phyloP scores from a whole-genome alignment of 1,140 invertebrate genomes.

The Diprion similis region DNA sequence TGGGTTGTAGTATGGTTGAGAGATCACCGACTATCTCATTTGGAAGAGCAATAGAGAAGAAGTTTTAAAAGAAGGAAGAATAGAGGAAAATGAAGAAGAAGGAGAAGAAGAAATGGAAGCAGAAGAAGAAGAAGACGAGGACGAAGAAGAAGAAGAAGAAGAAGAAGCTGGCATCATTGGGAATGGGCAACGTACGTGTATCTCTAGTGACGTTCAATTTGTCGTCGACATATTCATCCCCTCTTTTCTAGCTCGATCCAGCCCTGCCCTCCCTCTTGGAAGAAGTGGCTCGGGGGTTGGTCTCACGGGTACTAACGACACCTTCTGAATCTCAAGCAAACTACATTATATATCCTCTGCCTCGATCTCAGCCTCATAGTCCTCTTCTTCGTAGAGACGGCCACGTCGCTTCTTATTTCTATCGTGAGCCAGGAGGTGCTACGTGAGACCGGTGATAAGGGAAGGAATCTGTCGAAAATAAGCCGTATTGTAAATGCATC shows the following conservation, averaged over 20 bases:
- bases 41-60: too few relatives aligned
- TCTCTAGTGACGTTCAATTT: neutral
- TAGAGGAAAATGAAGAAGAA: neutral
- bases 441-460: neutral
- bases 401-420: too few relatives aligned
- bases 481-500: neutral
- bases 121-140: constrained; percentile 27
- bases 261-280: too few relatives aligned
- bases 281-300: neutral
- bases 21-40: too few relatives aligned
- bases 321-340: constrained; percentile 16
- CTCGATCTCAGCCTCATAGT: neutral
- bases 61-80: constrained; percentile 20
- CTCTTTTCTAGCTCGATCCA: too few relatives aligned
- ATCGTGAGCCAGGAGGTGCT: neutral
- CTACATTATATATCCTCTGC: neutral
- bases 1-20: too few relatives aligned
- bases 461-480: neutral
- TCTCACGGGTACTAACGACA: constrained; percentile 11
- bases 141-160: constrained; percentile 7
- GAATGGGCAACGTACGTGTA: neutral
- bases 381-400: neutral
- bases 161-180: constrained; percentile 3
- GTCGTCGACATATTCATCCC: neutral
- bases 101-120: neutral